Percentiles rank a stretch among this genome's conserved stretches.
Conservation (phyloP, 1,140 invertebrate species). For the Zophobas atratus region DNA sequence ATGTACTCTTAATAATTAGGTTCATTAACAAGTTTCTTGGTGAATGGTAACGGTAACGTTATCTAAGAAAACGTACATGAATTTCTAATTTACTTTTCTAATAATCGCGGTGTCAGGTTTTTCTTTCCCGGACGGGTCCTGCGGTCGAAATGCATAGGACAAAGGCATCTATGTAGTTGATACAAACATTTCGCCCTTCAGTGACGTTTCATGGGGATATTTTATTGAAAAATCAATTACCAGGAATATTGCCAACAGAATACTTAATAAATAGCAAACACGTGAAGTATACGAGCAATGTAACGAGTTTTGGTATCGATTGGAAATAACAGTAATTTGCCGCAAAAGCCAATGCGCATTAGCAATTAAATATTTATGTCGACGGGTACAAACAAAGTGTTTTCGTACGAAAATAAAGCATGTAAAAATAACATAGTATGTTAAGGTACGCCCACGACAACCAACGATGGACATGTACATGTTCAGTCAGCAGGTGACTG, state of each 20-base stretch:
- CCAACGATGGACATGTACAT: background rate
- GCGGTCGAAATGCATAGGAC: constrained; percentile 9
- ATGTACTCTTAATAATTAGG: background rate
- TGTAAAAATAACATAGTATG: constrained; percentile 43
- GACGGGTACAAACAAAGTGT: constrained; percentile 50
- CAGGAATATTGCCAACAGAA: constrained; percentile 58
- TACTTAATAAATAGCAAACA: constrained; percentile 61
- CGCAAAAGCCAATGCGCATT: constrained; percentile 58
- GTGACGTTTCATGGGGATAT: constrained; percentile 49
- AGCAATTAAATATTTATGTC: constrained; percentile 57
- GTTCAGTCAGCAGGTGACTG: constrained; percentile 1
- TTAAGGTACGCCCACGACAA: constrained; percentile 30
- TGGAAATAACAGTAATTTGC: constrained; percentile 59
- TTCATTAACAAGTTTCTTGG: constrained; percentile 19
- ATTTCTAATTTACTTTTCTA: constrained; percentile 35
- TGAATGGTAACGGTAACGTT: constrained; percentile 17
- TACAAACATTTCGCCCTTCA: constrained; percentile 55
- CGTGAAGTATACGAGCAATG: constrained; percentile 53
- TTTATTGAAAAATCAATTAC: constrained; percentile 61
- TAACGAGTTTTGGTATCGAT: constrained; percentile 56
- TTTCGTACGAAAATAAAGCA: constrained; percentile 48
- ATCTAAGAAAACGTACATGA: constrained; percentile 7
- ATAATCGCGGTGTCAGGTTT: constrained; percentile 17
- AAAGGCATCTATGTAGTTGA: constrained; percentile 42
- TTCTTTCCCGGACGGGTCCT: background rate